Conservation (phyloP, 1,140 invertebrate genomes). For the Brachionus paranguensis region DNA sequence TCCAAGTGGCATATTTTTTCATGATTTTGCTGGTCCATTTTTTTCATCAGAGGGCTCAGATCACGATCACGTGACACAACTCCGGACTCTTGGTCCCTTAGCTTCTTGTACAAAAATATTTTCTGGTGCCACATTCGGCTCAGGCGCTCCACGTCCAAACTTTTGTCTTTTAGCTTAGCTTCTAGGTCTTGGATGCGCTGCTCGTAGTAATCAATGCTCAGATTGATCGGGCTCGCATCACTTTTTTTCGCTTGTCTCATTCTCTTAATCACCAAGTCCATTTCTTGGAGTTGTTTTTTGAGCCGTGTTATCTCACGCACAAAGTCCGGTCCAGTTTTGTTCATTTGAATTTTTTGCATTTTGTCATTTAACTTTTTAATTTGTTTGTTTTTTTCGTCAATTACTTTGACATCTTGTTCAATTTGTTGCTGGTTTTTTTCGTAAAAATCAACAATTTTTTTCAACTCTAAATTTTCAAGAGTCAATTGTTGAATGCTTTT, state of each 20-base stretch:
- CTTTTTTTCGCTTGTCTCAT: neutral
- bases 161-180: neutral
- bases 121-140: slow-evolving; percentile 19
- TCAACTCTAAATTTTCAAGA: neutral
- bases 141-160: neutral
- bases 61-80: neutral
- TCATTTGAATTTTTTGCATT: neutral
- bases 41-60: neutral
- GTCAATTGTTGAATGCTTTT: neutral
- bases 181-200: neutral
- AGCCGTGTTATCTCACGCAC: neutral
- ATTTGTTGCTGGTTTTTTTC: slow-evolving; percentile 33
- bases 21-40: neutral
- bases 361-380: slow-evolving; percentile 4
- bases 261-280: neutral
- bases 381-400: slow-evolving; percentile 14
- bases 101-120: neutral
- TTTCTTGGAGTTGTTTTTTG: slow-evolving; percentile 17
- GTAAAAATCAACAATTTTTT: neutral
- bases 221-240: neutral
- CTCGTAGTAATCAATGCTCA: slow-evolving; percentile 22
- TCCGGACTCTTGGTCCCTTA: neutral
- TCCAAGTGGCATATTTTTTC: neutral
- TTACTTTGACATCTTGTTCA: slow-evolving; percentile 2
- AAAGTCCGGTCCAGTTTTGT: neutral